Evolutionary conservation across 1,140 invertebrate genomes (phyloP), one percentile per base, ranked within the genome.

Genomic region (Lepeophtheirus salmonis): DNA sequence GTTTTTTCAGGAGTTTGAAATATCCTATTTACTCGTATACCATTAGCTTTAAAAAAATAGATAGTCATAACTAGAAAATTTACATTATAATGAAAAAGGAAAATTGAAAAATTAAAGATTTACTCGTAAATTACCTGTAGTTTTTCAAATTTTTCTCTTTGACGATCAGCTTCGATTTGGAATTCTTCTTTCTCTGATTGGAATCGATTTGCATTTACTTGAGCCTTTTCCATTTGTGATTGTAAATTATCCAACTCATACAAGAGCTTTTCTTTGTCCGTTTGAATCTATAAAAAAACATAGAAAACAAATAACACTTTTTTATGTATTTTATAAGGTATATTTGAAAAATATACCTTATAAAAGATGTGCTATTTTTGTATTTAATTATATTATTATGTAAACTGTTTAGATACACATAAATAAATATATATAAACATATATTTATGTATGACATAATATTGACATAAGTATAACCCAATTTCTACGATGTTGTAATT

Each of bases 211-310:
- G 84, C 80, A 69, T 89, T 86, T 3, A 83, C 86, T 30, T 57
- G 75, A 16, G 83, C 80, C 73, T 90, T 90, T 72, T 90, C 88
- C 68, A 90, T 74, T 71, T 91, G 86, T 56, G 84, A 84, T 70
- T 90, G 86, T 61, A 88, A 72, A 66, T 86, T 87, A 63, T 89
- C 86, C 68, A 85, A 86, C 69, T 90, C 86, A 69, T 87, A 90
- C 56, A 78, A 80, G 61, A 83, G 78, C 69, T 91, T 89, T 72
- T 90, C 88, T 63, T 84, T 85, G 68, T 91, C 88, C 67, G 87
- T 79, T 79, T 89, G 84, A 67, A 89, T 76, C 83, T 85, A 69
- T 41, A 51, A 51, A 16, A 20, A 60, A 24, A 14, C 3, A n/a
- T 10, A 52, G 18, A 16, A n/a, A n/a, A n/a, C n/a, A n/a, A n/a